Conservation (phyloP, 2,797 vertebrate species). For the Acrossocheilus wenchowensis region DNA sequence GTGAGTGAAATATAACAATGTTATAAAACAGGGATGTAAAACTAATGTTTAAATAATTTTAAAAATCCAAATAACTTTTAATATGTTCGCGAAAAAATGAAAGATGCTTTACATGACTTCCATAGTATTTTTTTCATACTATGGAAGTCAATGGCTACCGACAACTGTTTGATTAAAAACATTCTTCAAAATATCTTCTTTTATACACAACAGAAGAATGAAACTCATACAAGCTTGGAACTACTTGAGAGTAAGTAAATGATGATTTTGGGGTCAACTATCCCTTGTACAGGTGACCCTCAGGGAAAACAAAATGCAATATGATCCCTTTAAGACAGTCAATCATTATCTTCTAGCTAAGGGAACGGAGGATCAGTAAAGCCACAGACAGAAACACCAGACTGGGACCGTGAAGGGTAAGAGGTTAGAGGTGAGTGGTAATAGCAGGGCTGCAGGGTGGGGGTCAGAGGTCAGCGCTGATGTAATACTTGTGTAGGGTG, state of each 20-base stretch:
- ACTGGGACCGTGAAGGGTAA: conserved; percentile 56
- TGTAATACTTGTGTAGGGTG: conserved; percentile 77
- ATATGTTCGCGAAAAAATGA: no score
- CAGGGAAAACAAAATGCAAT: background rate
- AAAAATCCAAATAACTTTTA: no score
- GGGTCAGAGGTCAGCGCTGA: conserved; percentile 60
- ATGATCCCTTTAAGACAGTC: background rate
- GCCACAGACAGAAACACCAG: conserved; percentile 27
- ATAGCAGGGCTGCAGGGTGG: conserved; percentile 65
- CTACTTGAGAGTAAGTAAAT: background rate
- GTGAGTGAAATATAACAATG: background rate
- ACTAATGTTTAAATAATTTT: no score
- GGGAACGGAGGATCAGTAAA: background rate
- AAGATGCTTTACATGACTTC: no score
- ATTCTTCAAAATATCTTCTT: background rate
- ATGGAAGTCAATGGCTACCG: background rate
- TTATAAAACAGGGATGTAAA: background rate
- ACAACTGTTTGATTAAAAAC: background rate
- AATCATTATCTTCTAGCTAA: background rate
- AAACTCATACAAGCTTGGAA: background rate
- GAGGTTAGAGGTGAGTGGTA: conserved; percentile 31
- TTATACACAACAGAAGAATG: background rate
- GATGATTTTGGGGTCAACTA: background rate
- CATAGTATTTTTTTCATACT: background rate
- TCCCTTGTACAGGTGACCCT: background rate